These are phyloP conservation scores for Pelecanoides urinatrix DNA, from an alignment of 2,113 vertebrate genomes.

Conservation along the genomic window DNA sequence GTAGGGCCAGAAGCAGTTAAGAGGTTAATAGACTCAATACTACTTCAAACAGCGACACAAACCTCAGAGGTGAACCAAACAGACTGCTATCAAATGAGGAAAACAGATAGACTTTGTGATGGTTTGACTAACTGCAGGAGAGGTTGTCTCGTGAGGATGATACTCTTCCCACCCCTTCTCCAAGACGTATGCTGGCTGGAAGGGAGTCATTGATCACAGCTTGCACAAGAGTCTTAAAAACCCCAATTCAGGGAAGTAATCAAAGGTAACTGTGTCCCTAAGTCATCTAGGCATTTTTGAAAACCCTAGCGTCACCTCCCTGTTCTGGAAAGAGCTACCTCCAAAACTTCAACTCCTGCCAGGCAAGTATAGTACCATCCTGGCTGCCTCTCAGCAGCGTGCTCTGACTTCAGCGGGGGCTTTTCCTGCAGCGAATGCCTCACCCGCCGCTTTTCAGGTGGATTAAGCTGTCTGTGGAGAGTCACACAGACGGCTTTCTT, in stretches of 20 bases:
- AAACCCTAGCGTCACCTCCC: background rate
- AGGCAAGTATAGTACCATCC: background rate
- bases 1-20: conserved; percentile 34
- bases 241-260: background rate
- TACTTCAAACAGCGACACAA: background rate
- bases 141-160: background rate
- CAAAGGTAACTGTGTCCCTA: background rate
- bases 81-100: conserved; percentile 2
- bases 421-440: background rate
- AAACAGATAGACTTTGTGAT: conserved; percentile 16
- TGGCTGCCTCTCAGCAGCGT: background rate
- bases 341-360: background rate
- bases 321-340: background rate
- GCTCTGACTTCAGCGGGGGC: background rate
- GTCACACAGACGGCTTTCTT: background rate
- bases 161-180: background rate
- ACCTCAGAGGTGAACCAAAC: background rate
- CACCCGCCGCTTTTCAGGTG: background rate
- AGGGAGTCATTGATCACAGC: background rate
- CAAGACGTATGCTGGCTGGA: background rate
- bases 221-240: background rate
- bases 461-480: background rate
- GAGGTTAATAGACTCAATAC: conserved; percentile 45
- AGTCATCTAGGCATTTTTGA: background rate
- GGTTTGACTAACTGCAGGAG: conserved; percentile 30